phyloP scores from a whole-genome alignment of 2,888 invertebrate genomes.

The Thera obeliscata region DNA sequence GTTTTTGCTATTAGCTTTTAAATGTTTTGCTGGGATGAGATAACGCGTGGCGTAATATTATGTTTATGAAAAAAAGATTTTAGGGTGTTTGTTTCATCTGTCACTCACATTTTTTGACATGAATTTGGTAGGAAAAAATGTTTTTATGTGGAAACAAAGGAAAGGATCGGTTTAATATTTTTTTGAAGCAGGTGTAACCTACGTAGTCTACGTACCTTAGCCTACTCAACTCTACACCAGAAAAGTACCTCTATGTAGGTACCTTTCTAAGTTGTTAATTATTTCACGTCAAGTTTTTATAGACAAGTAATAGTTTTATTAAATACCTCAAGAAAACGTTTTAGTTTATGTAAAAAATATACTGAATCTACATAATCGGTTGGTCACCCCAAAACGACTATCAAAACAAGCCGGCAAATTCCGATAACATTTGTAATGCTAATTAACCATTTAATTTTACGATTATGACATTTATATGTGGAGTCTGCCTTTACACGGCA shows the following conservation, averaged over 20 bases:
- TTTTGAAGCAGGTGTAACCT: background rate
- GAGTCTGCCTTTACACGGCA: slow-evolving; percentile 37
- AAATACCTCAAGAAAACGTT: too few species aligned
- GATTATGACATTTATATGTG: slow-evolving; percentile 50
- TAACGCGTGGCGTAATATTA: slow-evolving; percentile 21
- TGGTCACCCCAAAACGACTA: slow-evolving; percentile 32
- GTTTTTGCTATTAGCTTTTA: slow-evolving; percentile 58
- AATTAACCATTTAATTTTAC: slow-evolving; percentile 50
- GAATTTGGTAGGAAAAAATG: background rate
- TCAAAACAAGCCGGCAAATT: slow-evolving; percentile 23
- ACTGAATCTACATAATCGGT: slow-evolving; percentile 9
- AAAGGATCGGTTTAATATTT: too few species aligned
- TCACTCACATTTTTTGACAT: slow-evolving; percentile 12
- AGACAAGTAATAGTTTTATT: background rate
- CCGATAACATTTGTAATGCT: slow-evolving; percentile 44
- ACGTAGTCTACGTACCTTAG: too few species aligned
- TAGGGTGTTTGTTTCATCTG: slow-evolving; percentile 4
- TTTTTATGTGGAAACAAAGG: background rate
- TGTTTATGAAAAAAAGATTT: slow-evolving; percentile 10
- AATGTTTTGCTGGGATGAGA: slow-evolving; percentile 42
- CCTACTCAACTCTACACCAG: too few species aligned
- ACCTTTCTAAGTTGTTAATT: too few species aligned
- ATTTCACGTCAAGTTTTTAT: background rate
- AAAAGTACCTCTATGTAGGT: too few species aligned
- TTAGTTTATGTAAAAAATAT: background rate